Percentiles rank a stretch among this genome's conserved stretches.
These are phyloP conservation scores for Regulus satrapa DNA, from an alignment of 2,113 vertebrate genomes.

Conservation along the genomic window DNA sequence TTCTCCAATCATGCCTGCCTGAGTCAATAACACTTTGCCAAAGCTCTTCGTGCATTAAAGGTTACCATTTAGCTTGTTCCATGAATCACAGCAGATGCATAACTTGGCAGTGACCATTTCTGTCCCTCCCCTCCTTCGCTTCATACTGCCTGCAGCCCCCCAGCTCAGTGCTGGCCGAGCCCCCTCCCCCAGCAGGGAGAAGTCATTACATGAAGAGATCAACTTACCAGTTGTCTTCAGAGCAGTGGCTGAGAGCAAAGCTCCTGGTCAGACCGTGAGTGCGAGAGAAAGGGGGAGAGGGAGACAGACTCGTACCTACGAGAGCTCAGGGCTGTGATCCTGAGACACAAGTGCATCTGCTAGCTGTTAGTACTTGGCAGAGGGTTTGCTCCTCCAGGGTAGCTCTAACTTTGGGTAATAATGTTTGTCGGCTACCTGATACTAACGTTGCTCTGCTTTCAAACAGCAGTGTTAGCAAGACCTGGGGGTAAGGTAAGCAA, in stretches of 20 bases:
- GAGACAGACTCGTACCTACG: conserved; percentile 36
- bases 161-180: conserved; percentile 69
- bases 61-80: conserved; percentile 68
- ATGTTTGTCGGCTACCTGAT: conserved; percentile 82
- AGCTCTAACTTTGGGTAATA: conserved; percentile 71
- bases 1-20: conserved; percentile 63
- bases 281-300: conserved; percentile 13
- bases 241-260: conserved; percentile 76
- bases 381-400: conserved; percentile 69
- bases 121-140: conserved; percentile 73
- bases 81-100: conserved; percentile 78
- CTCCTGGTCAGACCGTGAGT: conserved; percentile 55
- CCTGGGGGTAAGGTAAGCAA: conserved; percentile 86
- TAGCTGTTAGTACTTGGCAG: conserved; percentile 76
- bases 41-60: conserved; percentile 33
- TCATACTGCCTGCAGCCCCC: conserved; percentile 70
- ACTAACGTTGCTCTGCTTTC: conserved; percentile 81
- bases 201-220: conserved; percentile 83
- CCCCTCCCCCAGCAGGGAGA: conserved; percentile 78
- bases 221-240: conserved; percentile 84
- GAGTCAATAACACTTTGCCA: conserved; percentile 55
- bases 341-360: conserved; percentile 76
- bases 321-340: conserved; percentile 58
- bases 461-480: conserved; percentile 80
- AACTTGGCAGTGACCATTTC: conserved; percentile 71